Evolutionary conservation across 2,888 invertebrate genomes (phyloP), one percentile per base, ranked within the genome.

Genomic region (Erpobdella octoculata): DNA sequence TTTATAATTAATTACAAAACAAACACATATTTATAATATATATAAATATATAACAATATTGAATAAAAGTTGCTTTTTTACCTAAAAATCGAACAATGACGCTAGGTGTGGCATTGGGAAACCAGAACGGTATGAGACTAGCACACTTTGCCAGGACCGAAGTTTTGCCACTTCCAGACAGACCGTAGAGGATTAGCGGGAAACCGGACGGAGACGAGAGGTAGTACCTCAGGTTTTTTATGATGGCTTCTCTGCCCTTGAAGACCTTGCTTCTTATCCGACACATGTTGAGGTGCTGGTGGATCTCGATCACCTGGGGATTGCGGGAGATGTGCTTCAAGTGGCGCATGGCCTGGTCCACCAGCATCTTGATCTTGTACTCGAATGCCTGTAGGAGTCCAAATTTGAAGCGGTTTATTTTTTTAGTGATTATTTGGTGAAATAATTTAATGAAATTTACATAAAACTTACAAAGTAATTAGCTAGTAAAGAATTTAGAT

Each of bases 91-190:
- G 61, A 33, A 77, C 46, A 5, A 78, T 46, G 25, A 76, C 58
- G n/a, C 73, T 66, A 9, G 76, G 75, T 6, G 62, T 58, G 12
- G 53, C 37, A 31, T 71, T 25, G 8, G 72, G 67, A 18, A 75
- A 61, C 78, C 78, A 78, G 31, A 48, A 53, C 28, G 71, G 69
- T 8, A 74, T 65, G 3, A 74, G 72, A 67, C 73, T 73, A 9
- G 76, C 76, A n/a, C 74, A 75, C 61, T 77, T 76, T 58, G 77
- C 78, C 21, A 78, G 66, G 28, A 78, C 74, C 1, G 76, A 78
- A 2, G 78, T 77, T 73, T 78, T 78, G 5, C 78, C 78, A 37
- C 76, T 73, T 5, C 77, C 77, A 8, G 76, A 77, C 41, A 71
- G 66, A 3, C 77, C 78, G 41, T 75, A 72, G 12, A 78, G 66